Evolutionary conservation across 2,888 invertebrate species (phyloP).

Genomic region (Branchipolynoe longqiensis): DNA sequence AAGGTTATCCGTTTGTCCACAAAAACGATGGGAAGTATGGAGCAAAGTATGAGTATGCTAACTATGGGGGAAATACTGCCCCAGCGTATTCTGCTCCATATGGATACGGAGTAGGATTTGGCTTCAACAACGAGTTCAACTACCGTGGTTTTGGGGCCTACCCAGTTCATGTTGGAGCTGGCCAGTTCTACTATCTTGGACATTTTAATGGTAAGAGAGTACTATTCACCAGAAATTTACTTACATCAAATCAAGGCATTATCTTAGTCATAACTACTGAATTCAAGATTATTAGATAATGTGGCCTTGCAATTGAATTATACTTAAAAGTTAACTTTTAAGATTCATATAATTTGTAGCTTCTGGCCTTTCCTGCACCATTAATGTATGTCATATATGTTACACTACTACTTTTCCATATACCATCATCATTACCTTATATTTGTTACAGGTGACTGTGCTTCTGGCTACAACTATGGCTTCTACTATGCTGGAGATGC

Average conservation of each 20-base stretch:
- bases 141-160: slow-evolving; percentile 31
- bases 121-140: slow-evolving; percentile 20
- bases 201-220: slow-evolving; percentile 28
- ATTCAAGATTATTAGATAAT: too few relatives aligned
- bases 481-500: slow-evolving; percentile 22
- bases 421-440: too few relatives aligned
- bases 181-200: slow-evolving; percentile 35
- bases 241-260: too few relatives aligned
- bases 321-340: too few relatives aligned
- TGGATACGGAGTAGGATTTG: neutral
- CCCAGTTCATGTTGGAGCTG: slow-evolving; percentile 27
- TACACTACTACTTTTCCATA: too few relatives aligned
- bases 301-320: too few relatives aligned
- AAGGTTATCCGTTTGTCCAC: slow-evolving; percentile 41
- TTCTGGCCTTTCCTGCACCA: too few relatives aligned
- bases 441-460: neutral
- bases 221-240: too few relatives aligned
- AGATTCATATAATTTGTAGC: too few relatives aligned
- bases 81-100: neutral
- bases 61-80: slow-evolving; percentile 13
- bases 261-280: too few relatives aligned
- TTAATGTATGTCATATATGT: too few relatives aligned
- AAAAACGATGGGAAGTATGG: slow-evolving; percentile 22
- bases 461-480: slow-evolving; percentile 4
- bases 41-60: neutral